A percentile compares a stretch with the other conserved stretches of the same genome.
Conservation (phyloP, 2,113 vertebrate species). For the Rhinopithecus roxellana region DNA sequence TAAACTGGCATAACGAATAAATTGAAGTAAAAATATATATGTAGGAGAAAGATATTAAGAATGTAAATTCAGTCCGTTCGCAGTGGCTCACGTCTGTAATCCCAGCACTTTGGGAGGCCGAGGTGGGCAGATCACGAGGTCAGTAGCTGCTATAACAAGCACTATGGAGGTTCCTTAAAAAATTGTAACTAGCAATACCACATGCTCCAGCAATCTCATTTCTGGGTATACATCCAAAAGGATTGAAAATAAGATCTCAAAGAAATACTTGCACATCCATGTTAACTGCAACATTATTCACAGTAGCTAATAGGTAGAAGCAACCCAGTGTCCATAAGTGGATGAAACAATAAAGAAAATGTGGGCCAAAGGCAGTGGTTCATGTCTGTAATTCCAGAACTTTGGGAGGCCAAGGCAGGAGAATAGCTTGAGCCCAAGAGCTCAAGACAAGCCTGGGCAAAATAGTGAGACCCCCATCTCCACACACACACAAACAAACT, state of each 20-base stretch:
- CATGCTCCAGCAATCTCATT: neutral
- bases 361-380: neutral
- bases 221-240: neutral
- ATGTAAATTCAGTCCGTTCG: fast-evolving
- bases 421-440: too few relatives aligned
- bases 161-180: neutral
- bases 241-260: neutral
- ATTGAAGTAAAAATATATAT: too few relatives aligned
- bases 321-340: neutral
- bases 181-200: neutral
- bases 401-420: too few relatives aligned
- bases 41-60: too few relatives aligned
- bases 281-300: neutral
- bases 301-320: neutral
- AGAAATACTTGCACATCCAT: neutral
- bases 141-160: neutral
- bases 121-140: too few relatives aligned
- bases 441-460: too few relatives aligned
- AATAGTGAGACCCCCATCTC: too few relatives aligned
- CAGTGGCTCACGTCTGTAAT: too few relatives aligned
- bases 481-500: too few relatives aligned
- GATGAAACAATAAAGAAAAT: neutral
- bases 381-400: too few relatives aligned
- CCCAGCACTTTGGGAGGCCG: too few relatives aligned
- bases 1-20: neutral